Base-by-base conservation (phyloP, 1,140 invertebrate genomes). In the Melipona quadrifasciata region DNA sequence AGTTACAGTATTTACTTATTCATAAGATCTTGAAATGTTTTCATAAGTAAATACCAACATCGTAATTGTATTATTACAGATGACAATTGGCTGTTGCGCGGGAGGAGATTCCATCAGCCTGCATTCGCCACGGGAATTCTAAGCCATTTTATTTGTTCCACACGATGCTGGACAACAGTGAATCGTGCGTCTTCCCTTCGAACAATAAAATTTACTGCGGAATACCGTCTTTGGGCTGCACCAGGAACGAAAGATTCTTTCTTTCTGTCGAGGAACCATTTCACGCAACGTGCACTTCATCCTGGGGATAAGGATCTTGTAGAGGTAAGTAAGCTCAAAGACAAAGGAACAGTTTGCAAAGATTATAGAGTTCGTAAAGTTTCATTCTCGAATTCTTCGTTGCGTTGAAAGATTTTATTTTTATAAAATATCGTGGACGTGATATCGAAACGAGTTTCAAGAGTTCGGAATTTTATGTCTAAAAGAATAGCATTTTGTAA, bases 131-230 rank as follows among this genome's bases (percentile, higher is more conserved):
- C 65, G 53, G 55, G 55, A 75, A 80, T 73, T 86, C 78, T 61
- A 90, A 90, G 89, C 24, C n/a, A 89, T 85, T 90, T 86, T 83
- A 81, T 85, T 85, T 81, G 58, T 39, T 61, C 27, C n/a, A 70
- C 53, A 68, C 51, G 39, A 71, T 55, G 71, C 76, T 86, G 89
- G 85, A 88, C 82, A 82, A 75, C 39, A 80, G 71, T 84, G 84
- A 87, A 87, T 86, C 77, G 51, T 19, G 19, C 72, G 82, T 74
- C 61, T 71, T 88, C 78, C 67, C 87, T 79, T 70, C 51, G 68
- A 90, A 88, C 87, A 88, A 90, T 90, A 82, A 86, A 90, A 86
- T 90, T 90, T 87, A 90, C 88, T 74, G 89, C 64, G 67, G 73
- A 71, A 67, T 75, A 75, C 24, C 57, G 12, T 47, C 21, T n/a